These are phyloP conservation scores for Drosophila chauvacae DNA, from an alignment of 1,140 invertebrate genomes.

Conservation along the genomic window DNA sequence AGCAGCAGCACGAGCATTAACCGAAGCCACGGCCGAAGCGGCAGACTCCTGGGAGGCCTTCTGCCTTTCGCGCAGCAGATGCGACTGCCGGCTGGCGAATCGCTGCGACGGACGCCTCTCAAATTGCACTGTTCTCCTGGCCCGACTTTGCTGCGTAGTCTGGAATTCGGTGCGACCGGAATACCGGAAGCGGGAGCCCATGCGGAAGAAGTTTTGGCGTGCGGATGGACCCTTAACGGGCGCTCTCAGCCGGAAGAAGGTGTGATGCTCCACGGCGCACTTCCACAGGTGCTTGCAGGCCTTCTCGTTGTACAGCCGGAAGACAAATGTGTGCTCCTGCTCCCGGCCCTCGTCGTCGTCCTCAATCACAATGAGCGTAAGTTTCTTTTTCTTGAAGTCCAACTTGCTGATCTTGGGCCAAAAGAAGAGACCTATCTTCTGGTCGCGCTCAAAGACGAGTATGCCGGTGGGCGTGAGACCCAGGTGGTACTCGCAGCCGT, in stretches of 20 bases:
- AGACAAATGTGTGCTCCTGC: constrained; percentile 97
- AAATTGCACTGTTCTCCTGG: constrained; percentile 96
- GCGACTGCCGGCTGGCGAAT: constrained; percentile 95
- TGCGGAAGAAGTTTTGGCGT: constrained; percentile 97
- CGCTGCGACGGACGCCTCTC: constrained; percentile 98
- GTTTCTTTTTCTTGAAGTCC: constrained; percentile 98
- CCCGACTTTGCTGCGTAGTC: constrained; percentile 94
- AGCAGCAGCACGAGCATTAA: constrained; percentile 74
- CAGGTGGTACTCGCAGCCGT: constrained; percentile 97
- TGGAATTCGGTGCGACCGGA: constrained; percentile 98
- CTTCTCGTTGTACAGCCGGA: constrained; percentile 96
- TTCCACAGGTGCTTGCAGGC: constrained; percentile 99
- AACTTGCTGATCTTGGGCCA: constrained; percentile 98
- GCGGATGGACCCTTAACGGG: constrained; percentile 95
- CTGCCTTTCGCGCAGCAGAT: constrained; percentile 91
- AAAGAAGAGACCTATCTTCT: constrained; percentile 99
- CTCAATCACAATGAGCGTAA: constrained; percentile 97
- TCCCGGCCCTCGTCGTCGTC: constrained; percentile 97
- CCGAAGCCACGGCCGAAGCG: constrained; percentile 79
- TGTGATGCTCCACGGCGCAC: constrained; percentile 99
- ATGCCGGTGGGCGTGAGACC: constrained; percentile 98
- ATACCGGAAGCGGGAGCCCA: constrained; percentile 98
- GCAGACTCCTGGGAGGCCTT: constrained; percentile 85
- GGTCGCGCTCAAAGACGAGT: constrained; percentile 96
- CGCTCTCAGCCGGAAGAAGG: constrained; percentile 97